Evolutionary conservation across 2,888 invertebrate genomes (phyloP).

Genomic region (Torymus auratus): DNA sequence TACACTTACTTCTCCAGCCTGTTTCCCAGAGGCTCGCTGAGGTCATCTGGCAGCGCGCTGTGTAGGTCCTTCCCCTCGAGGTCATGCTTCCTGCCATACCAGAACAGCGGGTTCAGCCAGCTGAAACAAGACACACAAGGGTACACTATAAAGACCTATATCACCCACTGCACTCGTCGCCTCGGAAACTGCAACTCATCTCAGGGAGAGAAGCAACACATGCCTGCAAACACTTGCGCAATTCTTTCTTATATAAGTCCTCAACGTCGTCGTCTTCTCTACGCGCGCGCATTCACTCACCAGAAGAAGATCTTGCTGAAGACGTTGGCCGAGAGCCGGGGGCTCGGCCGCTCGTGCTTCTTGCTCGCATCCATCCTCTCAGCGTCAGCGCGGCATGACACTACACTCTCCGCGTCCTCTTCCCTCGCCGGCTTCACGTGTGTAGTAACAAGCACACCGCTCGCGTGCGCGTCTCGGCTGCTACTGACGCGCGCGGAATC

Average conservation of each 20-base stretch:
- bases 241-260: too few relatives aligned
- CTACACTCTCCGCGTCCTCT: too few relatives aligned
- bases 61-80: conserved; percentile 83
- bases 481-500: too few relatives aligned
- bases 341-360: conserved; percentile 81
- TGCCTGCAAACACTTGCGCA: too few relatives aligned
- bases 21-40: conserved; percentile 83
- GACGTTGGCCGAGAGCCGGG: conserved; percentile 80
- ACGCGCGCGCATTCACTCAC: conserved; percentile 77
- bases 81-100: conserved; percentile 81
- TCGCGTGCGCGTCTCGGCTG: too few relatives aligned
- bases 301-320: conserved; percentile 81
- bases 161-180: background rate
- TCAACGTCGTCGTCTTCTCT: too few relatives aligned
- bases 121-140: conserved; percentile 72
- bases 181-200: too few relatives aligned
- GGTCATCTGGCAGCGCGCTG: conserved; percentile 81
- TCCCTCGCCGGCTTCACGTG: too few relatives aligned
- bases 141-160: background rate
- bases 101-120: conserved; percentile 83
- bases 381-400: background rate
- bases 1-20: conserved; percentile 79
- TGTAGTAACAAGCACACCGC: too few relatives aligned
- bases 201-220: too few relatives aligned
- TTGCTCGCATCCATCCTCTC: conserved; percentile 74